Base-by-base conservation (phyloP, 1,140 invertebrate genomes). In the Drosophila miranda region DNA sequence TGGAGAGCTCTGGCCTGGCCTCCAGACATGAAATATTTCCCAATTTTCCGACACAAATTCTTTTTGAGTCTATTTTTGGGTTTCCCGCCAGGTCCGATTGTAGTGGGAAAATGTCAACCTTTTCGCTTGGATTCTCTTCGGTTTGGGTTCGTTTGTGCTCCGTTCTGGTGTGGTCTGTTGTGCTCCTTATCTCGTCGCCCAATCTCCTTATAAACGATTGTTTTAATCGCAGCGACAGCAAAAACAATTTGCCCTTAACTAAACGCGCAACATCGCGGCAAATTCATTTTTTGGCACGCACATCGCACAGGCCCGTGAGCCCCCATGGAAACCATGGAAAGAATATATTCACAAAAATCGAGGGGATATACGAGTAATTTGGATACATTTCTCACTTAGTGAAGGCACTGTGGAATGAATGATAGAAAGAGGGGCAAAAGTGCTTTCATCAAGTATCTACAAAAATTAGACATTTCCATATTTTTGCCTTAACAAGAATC, bases 121-220 rank as follows among this genome's bases (percentile, higher is more conserved):
- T 38, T 38, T 38, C 34, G 34, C 2, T 38, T 38, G 34, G 11
- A 38, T 38, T 38, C 34, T 38, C 34, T 4, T 38, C 34, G 34
- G 11, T 38, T 38, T 3, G 34, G 11, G 3, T 5, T 38, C 11
- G 34, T 5, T 38, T 4, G 3, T 38, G 34, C 4, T 38, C 34
- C 11, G 42, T 30, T 68, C 11, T 19, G 28, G 28, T 30, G 7
- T 11, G 11, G 16, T 11, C 13, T 44, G 38, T n/a, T 19, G 8
- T 19, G 23, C 30, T 49, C 53, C 42, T 73, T 68, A 77, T 81
- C 68, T 48, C 14, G 46, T 38, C 6, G 46, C 28, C 41, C 44
- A 53, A 78, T 82, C 78, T 75, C 51, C 55, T 68, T 77, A 78
- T 70, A 74, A 82, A 78, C 69, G 78, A 82, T 78, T 56, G 54